phyloP scores from a whole-genome alignment of 1,140 invertebrate species.

The Atta cephalotes region DNA sequence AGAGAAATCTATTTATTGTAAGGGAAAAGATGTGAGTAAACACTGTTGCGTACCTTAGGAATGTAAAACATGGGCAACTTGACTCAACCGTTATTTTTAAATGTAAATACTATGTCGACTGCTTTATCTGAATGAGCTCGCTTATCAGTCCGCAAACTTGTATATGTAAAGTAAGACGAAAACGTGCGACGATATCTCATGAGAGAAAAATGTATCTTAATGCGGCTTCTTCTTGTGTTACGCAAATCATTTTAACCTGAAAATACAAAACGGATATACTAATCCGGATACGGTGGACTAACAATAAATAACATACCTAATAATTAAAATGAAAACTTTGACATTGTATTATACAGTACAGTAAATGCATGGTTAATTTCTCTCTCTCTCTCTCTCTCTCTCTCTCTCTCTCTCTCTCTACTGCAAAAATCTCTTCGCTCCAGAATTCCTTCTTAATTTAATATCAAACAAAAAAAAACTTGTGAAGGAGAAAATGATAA shows the following conservation, averaged over 20 bases:
- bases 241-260: neutral
- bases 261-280: neutral
- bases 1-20: constrained; percentile 50
- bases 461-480: neutral
- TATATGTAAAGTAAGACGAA: constrained; percentile 31
- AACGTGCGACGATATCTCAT: constrained; percentile 1
- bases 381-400: neutral
- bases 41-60: constrained; percentile 12
- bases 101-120: constrained; percentile 46
- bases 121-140: constrained; percentile 40
- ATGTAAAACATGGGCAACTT: constrained; percentile 37
- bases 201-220: neutral
- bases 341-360: neutral
- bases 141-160: constrained; percentile 31
- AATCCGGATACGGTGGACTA: too few relatives aligned
- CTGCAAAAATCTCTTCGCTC: neutral
- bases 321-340: constrained; percentile 1
- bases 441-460: neutral
- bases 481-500: neutral
- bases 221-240: neutral
- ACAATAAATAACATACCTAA: neutral
- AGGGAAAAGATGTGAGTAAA: constrained; percentile 31
- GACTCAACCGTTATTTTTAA: constrained; percentile 40
- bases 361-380: neutral
- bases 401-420: neutral